These are phyloP conservation scores for Lepus europaeus DNA, from an alignment of 2,113 vertebrate genomes.

Conservation along the genomic window DNA sequence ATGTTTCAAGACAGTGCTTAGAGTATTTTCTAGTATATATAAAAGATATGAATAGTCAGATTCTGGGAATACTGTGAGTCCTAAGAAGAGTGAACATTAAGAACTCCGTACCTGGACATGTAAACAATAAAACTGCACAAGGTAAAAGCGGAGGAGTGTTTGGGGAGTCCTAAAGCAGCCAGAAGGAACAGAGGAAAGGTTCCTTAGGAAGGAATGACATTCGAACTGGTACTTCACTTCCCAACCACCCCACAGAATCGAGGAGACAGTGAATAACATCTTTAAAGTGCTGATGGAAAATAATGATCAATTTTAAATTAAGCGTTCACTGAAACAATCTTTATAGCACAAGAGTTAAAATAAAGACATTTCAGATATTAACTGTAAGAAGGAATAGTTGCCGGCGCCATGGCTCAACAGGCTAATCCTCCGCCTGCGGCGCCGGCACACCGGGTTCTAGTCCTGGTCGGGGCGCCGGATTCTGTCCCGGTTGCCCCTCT, in stretches of 20 bases:
- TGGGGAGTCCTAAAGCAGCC: not conserved
- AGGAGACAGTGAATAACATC: not conserved
- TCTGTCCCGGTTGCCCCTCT: too few relatives aligned
- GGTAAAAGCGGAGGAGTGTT: not conserved
- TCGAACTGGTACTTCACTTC: not conserved
- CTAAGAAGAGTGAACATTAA: not conserved
- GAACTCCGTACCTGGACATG: not conserved
- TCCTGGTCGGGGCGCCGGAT: too few relatives aligned
- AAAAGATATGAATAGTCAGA: not conserved
- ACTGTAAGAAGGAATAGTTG: not conserved
- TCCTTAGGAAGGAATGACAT: not conserved
- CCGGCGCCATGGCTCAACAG: too few relatives aligned
- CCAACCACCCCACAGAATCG: not conserved
- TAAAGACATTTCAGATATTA: not conserved
- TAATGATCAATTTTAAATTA: not conserved
- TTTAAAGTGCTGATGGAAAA: constrained; percentile 1
- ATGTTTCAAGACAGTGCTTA: constrained; percentile 24
- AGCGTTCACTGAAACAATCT: not conserved
- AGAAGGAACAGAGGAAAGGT: not conserved
- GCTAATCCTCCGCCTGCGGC: too few relatives aligned
- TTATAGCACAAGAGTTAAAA: not conserved
- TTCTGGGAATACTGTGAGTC: not conserved
- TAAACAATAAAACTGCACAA: not conserved
- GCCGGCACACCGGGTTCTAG: too few relatives aligned
- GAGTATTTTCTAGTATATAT: constrained; percentile 36